These are phyloP conservation scores for Echinarachnius parma DNA, from an alignment of 53 echinoderm and acorn worm genomes.

Conservation along the genomic window DNA sequence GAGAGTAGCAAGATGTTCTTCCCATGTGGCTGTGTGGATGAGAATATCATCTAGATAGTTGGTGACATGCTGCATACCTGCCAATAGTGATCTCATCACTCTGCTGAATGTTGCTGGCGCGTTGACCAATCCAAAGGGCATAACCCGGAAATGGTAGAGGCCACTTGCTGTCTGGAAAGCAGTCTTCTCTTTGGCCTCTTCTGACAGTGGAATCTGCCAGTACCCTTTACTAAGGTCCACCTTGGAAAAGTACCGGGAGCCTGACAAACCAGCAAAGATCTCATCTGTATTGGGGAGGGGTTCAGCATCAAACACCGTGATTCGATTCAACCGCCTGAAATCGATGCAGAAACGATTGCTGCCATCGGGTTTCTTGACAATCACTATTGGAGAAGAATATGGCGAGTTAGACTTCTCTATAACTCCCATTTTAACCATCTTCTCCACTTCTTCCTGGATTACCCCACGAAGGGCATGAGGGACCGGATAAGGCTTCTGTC, in stretches of 20 bases:
- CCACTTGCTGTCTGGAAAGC: constrained; percentile 44
- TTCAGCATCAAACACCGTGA: constrained; percentile 68
- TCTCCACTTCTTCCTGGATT: constrained; percentile 45
- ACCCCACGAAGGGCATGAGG: constrained; percentile 46
- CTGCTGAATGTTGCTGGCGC: constrained; percentile 57
- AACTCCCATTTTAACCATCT: constrained; percentile 54
- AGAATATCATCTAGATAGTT: constrained; percentile 16
- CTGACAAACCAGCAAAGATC: constrained; percentile 51
- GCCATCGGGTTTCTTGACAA: constrained; percentile 58
- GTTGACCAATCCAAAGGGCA: constrained; percentile 63
- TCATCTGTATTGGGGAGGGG: constrained; percentile 59
- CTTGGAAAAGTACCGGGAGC: constrained; percentile 49
- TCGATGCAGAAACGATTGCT: constrained; percentile 65
- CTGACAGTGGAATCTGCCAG: constrained; percentile 50
- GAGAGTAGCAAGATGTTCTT: background rate
- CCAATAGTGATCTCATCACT: constrained; percentile 32
- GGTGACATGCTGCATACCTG: background rate
- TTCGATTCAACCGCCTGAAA: constrained; percentile 49
- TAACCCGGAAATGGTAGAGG: constrained; percentile 35
- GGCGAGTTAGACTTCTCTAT: constrained; percentile 52
- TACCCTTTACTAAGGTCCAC: constrained; percentile 67
- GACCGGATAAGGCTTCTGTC: constrained; percentile 43
- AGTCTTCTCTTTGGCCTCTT: constrained; percentile 39
- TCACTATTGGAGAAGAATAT: constrained; percentile 50
- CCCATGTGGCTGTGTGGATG: background rate